phyloP scores from a whole-genome alignment of 2,797 vertebrate species.

The Somateria mollissima region DNA sequence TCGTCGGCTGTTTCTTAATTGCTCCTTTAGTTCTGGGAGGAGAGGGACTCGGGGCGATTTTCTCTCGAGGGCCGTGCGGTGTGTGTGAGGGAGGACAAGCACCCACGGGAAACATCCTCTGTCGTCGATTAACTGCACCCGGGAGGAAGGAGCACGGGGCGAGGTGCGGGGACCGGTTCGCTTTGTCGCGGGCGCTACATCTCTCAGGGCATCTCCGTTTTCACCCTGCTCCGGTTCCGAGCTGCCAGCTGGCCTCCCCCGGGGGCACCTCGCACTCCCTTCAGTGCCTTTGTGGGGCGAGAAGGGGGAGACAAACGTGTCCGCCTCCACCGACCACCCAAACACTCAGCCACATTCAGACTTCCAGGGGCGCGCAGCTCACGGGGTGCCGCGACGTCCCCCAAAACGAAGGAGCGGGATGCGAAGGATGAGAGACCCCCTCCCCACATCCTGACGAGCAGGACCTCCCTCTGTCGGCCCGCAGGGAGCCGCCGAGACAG shows the following conservation, averaged over 20 bases:
- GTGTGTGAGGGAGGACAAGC: background rate
- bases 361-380: background rate
- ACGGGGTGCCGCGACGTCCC: background rate
- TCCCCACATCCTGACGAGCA: too few species aligned
- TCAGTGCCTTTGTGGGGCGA: too few species aligned
- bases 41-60: background rate
- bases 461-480: too few species aligned
- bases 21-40: background rate
- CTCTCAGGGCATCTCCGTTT: too few species aligned
- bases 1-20: background rate
- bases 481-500: background rate
- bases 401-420: background rate
- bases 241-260: background rate
- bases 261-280: background rate
- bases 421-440: too few species aligned
- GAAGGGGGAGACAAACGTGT: background rate
- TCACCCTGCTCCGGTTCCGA: too few species aligned
- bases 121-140: background rate
- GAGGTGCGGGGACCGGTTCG: accelerated
- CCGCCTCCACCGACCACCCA: background rate
- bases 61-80: background rate
- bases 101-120: too few species aligned
- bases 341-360: background rate
- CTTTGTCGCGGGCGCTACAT: background rate
- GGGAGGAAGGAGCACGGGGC: background rate